Percentiles rank a stretch among this genome's conserved stretches.
Evolutionary conservation across 2,113 vertebrate species (phyloP).

Genomic region (Arothron firmamentum): DNA sequence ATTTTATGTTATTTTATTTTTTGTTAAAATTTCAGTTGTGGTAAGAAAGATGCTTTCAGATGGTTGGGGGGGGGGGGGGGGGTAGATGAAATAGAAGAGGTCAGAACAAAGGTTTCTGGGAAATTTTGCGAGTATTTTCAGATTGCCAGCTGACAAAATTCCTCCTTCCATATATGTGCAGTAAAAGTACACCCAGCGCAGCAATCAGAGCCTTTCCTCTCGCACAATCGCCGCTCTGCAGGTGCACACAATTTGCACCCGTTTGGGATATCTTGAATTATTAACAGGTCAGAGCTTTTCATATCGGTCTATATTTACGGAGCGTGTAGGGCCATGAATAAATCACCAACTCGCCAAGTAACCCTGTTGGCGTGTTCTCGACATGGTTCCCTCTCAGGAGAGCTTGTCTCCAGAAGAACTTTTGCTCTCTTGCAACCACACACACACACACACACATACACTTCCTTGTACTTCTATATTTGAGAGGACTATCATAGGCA

Average conservation of each 20-base stretch:
- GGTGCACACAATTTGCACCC: constrained; percentile 28
- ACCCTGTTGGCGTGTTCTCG: constrained; percentile 38
- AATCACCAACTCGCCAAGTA: constrained; percentile 53
- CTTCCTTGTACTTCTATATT: no score
- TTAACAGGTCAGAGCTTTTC: constrained; percentile 62
- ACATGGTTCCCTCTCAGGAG: constrained; percentile 34
- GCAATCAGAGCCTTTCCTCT: constrained; percentile 16
- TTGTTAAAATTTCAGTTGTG: no score
- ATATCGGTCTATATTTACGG: constrained; percentile 62
- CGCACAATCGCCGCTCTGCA: constrained; percentile 14
- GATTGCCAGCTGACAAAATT: not conserved
- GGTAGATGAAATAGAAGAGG: no score
- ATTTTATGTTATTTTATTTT: not conserved
- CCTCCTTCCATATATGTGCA: not conserved
- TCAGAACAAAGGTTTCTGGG: not conserved
- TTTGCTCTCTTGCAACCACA: constrained; percentile 3
- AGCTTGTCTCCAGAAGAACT: constrained; percentile 31
- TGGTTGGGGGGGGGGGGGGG: no score
- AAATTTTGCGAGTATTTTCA: not conserved
- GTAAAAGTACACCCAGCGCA: constrained; percentile 8
- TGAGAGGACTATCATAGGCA: no score
- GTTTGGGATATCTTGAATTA: constrained; percentile 55
- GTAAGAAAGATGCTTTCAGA: no score
- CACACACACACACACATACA: no score
- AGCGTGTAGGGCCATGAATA: constrained; percentile 53